Conservation (phyloP, 2,113 vertebrate genomes). For the Pomatostomus ruficeps region DNA sequence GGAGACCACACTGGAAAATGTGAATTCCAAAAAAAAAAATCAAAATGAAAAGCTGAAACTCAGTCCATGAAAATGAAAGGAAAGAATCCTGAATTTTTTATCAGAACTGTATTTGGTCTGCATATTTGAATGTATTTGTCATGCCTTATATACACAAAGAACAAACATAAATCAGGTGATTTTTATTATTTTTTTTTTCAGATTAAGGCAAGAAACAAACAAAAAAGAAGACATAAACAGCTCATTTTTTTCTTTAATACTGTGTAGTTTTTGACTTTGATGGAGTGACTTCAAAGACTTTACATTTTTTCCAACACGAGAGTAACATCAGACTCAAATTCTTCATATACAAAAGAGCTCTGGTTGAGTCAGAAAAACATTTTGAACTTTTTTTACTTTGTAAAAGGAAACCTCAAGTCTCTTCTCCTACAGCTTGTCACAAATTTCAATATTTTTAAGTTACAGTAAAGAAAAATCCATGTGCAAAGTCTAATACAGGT, state of each 20-base stretch:
- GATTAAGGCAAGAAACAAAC: constrained; percentile 4
- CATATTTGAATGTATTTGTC: constrained; percentile 25
- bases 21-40: not conserved
- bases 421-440: not conserved
- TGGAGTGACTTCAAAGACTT: constrained; percentile 52
- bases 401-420: not conserved
- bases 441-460: not conserved
- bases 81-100: constrained; percentile 48
- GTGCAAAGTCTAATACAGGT: not conserved
- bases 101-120: constrained; percentile 17
- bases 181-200: constrained; percentile 31
- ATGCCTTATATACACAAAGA: not conserved
- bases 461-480: not conserved
- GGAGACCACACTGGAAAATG: not conserved
- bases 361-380: not conserved
- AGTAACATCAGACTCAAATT: not conserved
- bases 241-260: not conserved
- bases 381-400: not conserved
- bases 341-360: not conserved
- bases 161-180: not conserved
- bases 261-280: constrained; percentile 8
- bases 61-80: constrained; percentile 5
- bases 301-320: not conserved
- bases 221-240: constrained; percentile 22
- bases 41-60: not conserved